Evolutionary conservation across 1,140 invertebrate species (phyloP), one percentile per base, ranked within the genome.

Genomic region (Nephotettix cincticeps): DNA sequence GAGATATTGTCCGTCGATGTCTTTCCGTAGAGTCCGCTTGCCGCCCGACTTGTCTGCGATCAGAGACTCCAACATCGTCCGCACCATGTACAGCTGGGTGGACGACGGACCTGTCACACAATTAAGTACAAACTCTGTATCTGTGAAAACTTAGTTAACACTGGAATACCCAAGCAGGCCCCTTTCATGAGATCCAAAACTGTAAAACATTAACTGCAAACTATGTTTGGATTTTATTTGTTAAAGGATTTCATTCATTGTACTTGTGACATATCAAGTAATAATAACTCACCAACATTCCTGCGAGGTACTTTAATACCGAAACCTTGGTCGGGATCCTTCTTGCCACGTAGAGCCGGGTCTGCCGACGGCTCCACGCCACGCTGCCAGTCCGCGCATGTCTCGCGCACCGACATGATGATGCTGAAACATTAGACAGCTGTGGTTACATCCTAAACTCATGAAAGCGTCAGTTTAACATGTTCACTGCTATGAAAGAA

Each of bases 11-110:
- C 93, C 93, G 82, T 99, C 98, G 75, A 99, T 93, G 78, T 99
- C 98, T 82, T 99, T 99, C 43, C 96, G 85, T 3, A 99, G 79
- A 0, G 97, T 98, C 68, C 96, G 86, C 80, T 98, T 96, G 0
- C 95, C 96, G 17, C 95, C 95, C 73, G 95, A 96, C 83, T 98
- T 98, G 80, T 99, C 97, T 0, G 96, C 95, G 72, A 99, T 96
- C 45, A 99, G 81, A 0, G 96, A 98, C 83, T 99, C 98, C 73
- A 99, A 82, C 93, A 99, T 99, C 0, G 98, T 99, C 30, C 98
- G 86, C 1, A 99, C 96, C 97, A 99, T 99, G 81, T 99, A 99
- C 1, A 99, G 83, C 84, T 99, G 93, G 1, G 94, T 96, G 0
- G 93, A 94, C 0, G 93, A 95, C 30, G 93, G 93, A 14, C 92